Evolutionary conservation across 2,888 invertebrate genomes (phyloP).

Genomic region (Empis stercorea): DNA sequence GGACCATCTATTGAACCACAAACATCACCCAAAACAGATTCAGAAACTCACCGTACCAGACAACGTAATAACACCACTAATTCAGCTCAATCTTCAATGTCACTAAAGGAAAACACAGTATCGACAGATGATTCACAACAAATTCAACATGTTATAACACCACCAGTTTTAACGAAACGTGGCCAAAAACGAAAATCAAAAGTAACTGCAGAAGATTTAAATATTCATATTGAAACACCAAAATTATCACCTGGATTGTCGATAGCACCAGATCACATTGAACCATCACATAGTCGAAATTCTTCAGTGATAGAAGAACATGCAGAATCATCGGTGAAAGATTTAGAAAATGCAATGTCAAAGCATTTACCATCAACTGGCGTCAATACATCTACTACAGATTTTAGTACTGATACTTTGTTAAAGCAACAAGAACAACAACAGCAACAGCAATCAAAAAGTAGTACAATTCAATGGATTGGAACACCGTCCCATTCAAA

Average conservation of each 20-base stretch:
- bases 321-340: constrained; percentile 45
- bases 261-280: constrained; percentile 31
- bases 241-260: constrained; percentile 24
- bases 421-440: constrained; percentile 48
- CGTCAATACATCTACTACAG: constrained; percentile 53
- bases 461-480: constrained; percentile 84
- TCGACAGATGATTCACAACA: constrained; percentile 22
- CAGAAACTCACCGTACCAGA: constrained; percentile 21
- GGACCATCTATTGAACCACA: constrained; percentile 34
- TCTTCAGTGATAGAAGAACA: constrained; percentile 33
- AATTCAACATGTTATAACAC: constrained; percentile 9
- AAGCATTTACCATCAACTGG: constrained; percentile 63
- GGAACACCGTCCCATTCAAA: constrained; percentile 47
- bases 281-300: constrained; percentile 32
- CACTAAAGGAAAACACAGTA: constrained; percentile 23
- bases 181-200: constrained; percentile 49
- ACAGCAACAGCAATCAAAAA: constrained; percentile 43
- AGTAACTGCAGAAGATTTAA: constrained; percentile 33
- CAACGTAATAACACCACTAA: constrained; percentile 26
- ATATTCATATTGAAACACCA: constrained; percentile 36
- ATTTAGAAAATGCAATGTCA: constrained; percentile 92
- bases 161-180: constrained; percentile 31
- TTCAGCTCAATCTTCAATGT: constrained; percentile 20
- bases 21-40: constrained; percentile 36
- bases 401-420: constrained; percentile 75